phyloP scores from a whole-genome alignment of 2,113 vertebrate species.

The Holacanthus passer region DNA sequence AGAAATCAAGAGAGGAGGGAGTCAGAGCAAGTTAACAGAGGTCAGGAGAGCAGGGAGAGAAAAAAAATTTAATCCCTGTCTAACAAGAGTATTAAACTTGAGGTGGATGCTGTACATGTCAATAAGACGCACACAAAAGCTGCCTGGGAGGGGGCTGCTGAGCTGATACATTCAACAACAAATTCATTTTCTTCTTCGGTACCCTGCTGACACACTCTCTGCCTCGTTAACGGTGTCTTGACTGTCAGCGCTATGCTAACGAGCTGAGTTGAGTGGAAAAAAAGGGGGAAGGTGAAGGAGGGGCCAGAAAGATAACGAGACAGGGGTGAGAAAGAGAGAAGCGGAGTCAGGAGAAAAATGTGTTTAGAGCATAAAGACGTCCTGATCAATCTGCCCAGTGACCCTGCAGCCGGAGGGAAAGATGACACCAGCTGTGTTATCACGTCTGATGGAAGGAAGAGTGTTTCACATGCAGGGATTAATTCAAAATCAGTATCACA shows the following conservation, averaged over 20 bases:
- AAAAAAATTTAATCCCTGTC: background rate
- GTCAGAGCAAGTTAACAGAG: background rate
- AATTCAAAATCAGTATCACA: slow-evolving; percentile 10
- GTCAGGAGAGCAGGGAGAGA: slow-evolving; percentile 53
- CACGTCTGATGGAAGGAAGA: slow-evolving; percentile 9
- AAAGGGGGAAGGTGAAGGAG: slow-evolving; percentile 54
- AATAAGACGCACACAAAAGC: background rate
- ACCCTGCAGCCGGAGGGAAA: slow-evolving; percentile 12
- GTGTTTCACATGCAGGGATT: slow-evolving; percentile 35
- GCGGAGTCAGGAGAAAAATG: background rate
- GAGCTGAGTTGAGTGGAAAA: slow-evolving; percentile 17
- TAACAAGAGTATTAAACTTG: background rate
- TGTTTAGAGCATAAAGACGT: slow-evolving; percentile 24
- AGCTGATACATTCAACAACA: background rate
- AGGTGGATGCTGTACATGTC: background rate
- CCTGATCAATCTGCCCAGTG: slow-evolving; percentile 4
- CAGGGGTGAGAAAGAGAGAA: background rate
- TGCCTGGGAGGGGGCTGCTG: background rate
- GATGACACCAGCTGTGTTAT: background rate
- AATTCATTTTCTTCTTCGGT: background rate
- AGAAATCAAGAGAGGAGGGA: background rate
- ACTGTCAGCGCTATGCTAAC: slow-evolving; percentile 33
- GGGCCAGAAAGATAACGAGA: slow-evolving; percentile 54
- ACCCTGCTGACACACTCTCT: slow-evolving; percentile 15
- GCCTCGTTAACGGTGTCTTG: background rate